Evolutionary conservation across 2,113 vertebrate genomes (phyloP), one percentile per base, ranked within the genome.

Genomic region (Carollia perspicillata): DNA sequence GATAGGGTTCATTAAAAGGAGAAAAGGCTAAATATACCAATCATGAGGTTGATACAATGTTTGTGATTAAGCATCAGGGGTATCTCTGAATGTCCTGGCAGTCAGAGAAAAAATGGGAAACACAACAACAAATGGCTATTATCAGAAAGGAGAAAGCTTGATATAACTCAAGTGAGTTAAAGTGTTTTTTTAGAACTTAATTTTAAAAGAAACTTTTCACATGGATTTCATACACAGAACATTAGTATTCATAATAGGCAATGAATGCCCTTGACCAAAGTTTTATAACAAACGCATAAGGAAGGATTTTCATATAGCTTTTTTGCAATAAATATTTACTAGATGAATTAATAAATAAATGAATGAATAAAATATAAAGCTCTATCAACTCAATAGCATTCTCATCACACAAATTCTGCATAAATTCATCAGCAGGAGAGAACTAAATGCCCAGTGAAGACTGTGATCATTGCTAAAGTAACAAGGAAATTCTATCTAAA

Each of bases 291-390:
- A 75, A 86, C 44, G 37, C 68, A 83, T 6, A 33, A 80, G 66
- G 37, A 75, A 81, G 14, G 17, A 37, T 72, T 88, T 89, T 94
- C 42, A 65, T 35, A 23, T 81, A 51, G 66, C 86, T 92, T 16
- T 68, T 53, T 97, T 96, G 58, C 35, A 87, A 77, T 37, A 72
- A 96, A 47, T 84, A 94, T 81, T 94, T 97, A 84, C 65, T 33
- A 47, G n/a, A 84, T 60, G 40, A 90, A 97, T 88, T 95, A 94
- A 60, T 95, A 86, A 72, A 87, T 81, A 90, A 84, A 72, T 75
- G 55, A 93, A 83, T 78, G 60, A 93, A 65, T 87, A 75, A 84
- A 51, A 79, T 44, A 77, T 88, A 71, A 92, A 44, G 72, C 33
- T 87, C 85, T 78, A 22, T 30, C 7, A 2, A 6, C 20, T 77